A percentile compares a stretch with the other conserved stretches of the same genome.
Evolutionary conservation across 2,888 invertebrate species (phyloP).

Genomic region (Ceriagrion tenellum): DNA sequence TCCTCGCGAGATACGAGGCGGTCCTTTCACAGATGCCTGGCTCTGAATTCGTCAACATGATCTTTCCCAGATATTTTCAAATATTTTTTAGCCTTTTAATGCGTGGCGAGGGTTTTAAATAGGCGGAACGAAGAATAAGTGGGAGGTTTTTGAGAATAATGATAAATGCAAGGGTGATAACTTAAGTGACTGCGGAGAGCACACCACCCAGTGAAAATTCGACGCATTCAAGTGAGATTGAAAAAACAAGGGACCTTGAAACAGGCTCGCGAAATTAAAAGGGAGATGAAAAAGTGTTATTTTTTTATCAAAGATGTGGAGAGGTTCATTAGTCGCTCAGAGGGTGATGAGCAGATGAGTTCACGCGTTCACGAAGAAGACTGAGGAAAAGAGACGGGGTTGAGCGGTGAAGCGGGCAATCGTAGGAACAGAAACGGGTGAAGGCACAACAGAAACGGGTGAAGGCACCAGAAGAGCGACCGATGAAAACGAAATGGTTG

Average conservation of each 20-base stretch:
- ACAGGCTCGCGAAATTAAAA: neutral
- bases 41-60: neutral
- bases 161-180: neutral
- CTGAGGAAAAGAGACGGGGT: neutral
- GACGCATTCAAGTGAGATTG: neutral
- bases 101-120: neutral
- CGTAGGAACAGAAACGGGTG: neutral
- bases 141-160: neutral
- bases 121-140: neutral
- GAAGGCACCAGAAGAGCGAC: no score
- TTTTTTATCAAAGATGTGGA: neutral
- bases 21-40: neutral
- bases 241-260: neutral
- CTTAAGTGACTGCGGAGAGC: neutral
- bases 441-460: no score
- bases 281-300: neutral
- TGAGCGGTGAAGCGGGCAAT: neutral
- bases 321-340: neutral
- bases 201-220: neutral
- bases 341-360: neutral
- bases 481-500: no score
- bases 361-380: neutral
- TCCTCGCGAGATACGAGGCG: neutral
- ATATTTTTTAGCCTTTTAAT: neutral
- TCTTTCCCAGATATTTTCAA: neutral